Evolutionary conservation across 1,140 invertebrate genomes (phyloP).

Genomic region (Ruditapes philippinarum): DNA sequence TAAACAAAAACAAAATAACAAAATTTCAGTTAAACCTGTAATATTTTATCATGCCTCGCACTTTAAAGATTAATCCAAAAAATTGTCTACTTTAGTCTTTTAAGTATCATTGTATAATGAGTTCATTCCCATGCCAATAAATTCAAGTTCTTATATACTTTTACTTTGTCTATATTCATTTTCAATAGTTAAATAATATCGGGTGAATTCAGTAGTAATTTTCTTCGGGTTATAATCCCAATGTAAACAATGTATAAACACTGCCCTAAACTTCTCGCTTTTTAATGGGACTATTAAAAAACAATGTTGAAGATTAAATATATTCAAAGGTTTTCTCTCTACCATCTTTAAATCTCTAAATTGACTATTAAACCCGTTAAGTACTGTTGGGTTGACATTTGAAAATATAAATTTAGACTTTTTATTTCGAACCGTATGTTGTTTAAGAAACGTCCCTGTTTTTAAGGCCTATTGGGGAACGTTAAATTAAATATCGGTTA

Average conservation of each 20-base stretch:
- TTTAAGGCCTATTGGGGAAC: background rate
- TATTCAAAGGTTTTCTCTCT: background rate
- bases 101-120: too few relatives aligned
- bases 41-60: too few relatives aligned
- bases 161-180: slow-evolving; percentile 3
- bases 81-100: too few relatives aligned
- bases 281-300: too few relatives aligned
- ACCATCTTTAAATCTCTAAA: background rate
- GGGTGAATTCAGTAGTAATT: background rate
- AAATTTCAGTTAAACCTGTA: too few relatives aligned
- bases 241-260: slow-evolving; percentile 20
- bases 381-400: too few relatives aligned
- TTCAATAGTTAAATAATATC: background rate
- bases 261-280: background rate
- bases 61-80: too few relatives aligned
- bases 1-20: too few relatives aligned
- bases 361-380: background rate
- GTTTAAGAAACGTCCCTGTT: background rate
- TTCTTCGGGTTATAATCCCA: background rate
- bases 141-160: too few relatives aligned
- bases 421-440: too few relatives aligned
- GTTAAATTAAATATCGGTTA: slow-evolving; percentile 3
- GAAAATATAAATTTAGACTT: too few relatives aligned
- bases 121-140: too few relatives aligned
- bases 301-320: background rate